A percentile compares a stretch with the other conserved stretches of the same genome.
Evolutionary conservation across 2,888 invertebrate species (phyloP).

Genomic region (Pardosa pseudoannulata): DNA sequence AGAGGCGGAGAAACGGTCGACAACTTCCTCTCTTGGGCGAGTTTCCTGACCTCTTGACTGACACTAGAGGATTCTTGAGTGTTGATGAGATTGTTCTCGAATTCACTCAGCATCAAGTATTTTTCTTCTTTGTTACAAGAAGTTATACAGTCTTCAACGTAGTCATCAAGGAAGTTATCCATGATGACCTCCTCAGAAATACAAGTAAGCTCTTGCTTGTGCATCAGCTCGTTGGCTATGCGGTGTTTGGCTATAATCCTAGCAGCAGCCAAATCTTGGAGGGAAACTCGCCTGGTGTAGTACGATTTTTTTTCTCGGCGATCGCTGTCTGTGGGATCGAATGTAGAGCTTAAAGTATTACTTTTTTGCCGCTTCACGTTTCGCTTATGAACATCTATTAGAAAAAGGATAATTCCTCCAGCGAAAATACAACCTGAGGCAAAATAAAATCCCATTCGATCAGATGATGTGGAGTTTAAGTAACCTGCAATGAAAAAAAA

Average conservation of each 20-base stretch:
- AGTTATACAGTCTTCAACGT: slow-evolving; percentile 75
- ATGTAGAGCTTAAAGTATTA: slow-evolving; percentile 49
- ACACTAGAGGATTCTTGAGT: slow-evolving; percentile 67
- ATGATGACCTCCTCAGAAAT: slow-evolving; percentile 82
- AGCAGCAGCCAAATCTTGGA: slow-evolving; percentile 52
- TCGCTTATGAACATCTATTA: slow-evolving; percentile 87
- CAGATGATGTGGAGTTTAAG: slow-evolving; percentile 86
- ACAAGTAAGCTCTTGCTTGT: slow-evolving; percentile 83
- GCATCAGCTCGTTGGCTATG: slow-evolving; percentile 54
- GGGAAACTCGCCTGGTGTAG: slow-evolving; percentile 36
- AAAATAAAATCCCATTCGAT: slow-evolving; percentile 89
- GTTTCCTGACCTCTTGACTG: slow-evolving; percentile 44
- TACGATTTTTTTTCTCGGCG: slow-evolving; percentile 31
- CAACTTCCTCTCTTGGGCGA: slow-evolving; percentile 52
- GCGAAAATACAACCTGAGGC: slow-evolving; percentile 87
- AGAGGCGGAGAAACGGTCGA: slow-evolving; percentile 32
- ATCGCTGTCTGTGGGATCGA: slow-evolving; percentile 38
- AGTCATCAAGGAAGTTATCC: slow-evolving; percentile 74
- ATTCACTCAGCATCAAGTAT: slow-evolving; percentile 90
- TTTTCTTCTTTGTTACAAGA: slow-evolving; percentile 84
- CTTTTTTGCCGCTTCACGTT: slow-evolving; percentile 79
- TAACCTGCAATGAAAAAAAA: slow-evolving; percentile 82
- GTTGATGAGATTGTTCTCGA: slow-evolving; percentile 86
- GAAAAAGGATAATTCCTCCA: slow-evolving; percentile 86
- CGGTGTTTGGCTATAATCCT: slow-evolving; percentile 64